A percentile compares a stretch with the other conserved stretches of the same genome.
phyloP scores from a whole-genome alignment of 2,113 vertebrate species.

The Pygoscelis antarcticus region DNA sequence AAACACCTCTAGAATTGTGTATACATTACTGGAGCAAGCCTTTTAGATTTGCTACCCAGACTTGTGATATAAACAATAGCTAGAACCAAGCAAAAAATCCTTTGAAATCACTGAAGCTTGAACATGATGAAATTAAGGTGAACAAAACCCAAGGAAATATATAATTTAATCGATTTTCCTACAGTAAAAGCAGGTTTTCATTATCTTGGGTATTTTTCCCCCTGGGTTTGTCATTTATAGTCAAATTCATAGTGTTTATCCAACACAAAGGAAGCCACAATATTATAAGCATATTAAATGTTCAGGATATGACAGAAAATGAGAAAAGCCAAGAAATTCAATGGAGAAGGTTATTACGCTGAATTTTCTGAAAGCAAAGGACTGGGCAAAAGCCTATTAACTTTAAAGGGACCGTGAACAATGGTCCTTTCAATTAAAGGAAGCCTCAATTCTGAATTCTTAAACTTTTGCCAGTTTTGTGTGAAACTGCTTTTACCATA shows the following conservation, averaged over 20 bases:
- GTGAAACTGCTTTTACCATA: neutral
- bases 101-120: neutral
- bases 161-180: conserved; percentile 23
- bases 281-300: neutral
- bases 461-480: neutral
- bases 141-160: neutral
- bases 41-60: neutral
- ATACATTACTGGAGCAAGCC: neutral
- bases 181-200: conserved; percentile 10
- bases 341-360: neutral
- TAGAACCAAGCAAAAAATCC: neutral
- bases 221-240: neutral
- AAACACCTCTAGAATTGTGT: neutral
- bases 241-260: neutral
- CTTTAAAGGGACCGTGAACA: neutral
- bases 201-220: neutral
- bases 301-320: conserved; percentile 9
- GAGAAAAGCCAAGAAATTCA: neutral
- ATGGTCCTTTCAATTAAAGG: neutral
- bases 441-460: neutral
- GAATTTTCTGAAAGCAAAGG: neutral
- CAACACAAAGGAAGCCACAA: neutral
- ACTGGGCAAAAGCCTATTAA: neutral
- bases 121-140: conserved; percentile 19
- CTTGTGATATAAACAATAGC: neutral